A percentile compares a stretch with the other conserved stretches of the same genome.
Evolutionary conservation across 2,888 invertebrate genomes (phyloP).

Genomic region (Napeogenes inachia): DNA sequence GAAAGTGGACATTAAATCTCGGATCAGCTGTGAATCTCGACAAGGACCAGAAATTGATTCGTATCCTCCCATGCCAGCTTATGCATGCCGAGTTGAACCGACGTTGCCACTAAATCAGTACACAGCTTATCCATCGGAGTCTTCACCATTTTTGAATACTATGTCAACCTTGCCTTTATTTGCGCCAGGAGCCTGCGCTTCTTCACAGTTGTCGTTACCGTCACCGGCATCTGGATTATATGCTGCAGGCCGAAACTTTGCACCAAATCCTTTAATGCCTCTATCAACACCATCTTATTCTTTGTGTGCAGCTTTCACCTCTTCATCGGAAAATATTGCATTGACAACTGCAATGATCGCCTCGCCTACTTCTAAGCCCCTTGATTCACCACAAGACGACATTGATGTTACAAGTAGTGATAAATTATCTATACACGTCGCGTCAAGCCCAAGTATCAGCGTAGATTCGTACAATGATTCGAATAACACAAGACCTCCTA

Average conservation of each 20-base stretch:
- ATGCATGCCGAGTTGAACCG: conserved; percentile 78
- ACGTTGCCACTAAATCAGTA: conserved; percentile 72
- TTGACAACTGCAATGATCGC: conserved; percentile 89
- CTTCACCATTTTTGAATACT: conserved; percentile 76
- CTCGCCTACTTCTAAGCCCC: conserved; percentile 76
- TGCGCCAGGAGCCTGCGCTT: conserved; percentile 66
- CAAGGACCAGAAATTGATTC: conserved; percentile 59
- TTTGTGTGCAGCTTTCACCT: conserved; percentile 87
- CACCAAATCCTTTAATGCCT: conserved; percentile 71
- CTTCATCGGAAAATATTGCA: conserved; percentile 89
- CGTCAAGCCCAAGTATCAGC: conserved; percentile 61
- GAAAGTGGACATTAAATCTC: conserved; percentile 50
- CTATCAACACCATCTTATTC: conserved; percentile 71
- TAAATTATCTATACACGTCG: conserved; percentile 58
- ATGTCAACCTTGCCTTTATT: conserved; percentile 80
- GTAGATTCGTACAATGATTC: conserved; percentile 58
- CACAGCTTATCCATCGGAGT: conserved; percentile 73
- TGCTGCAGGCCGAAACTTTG: conserved; percentile 77
- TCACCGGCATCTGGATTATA: conserved; percentile 82
- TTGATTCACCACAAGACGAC: conserved; percentile 66
- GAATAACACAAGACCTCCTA: conserved; percentile 45
- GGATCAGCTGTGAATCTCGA: conserved; percentile 49
- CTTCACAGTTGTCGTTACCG: conserved; percentile 81
- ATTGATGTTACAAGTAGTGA: conserved; percentile 59
- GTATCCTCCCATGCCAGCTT: conserved; percentile 70